Evolutionary conservation across 2,888 invertebrate genomes (phyloP), one percentile per base, ranked within the genome.

Genomic region (Agonopterix alstromeriana): DNA sequence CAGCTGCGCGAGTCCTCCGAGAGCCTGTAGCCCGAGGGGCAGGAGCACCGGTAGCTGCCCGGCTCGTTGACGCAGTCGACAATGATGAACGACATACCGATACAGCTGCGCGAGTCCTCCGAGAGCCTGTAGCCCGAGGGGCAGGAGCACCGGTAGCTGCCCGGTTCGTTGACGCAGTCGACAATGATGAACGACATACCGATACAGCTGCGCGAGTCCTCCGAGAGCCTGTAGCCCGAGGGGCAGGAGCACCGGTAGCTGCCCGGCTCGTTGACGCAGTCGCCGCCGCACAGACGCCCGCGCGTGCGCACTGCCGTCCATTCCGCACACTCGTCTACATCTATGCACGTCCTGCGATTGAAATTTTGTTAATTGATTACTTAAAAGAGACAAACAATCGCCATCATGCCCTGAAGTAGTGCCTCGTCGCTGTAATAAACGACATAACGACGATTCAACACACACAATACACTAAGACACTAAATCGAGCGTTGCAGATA

Each of bases 111-210:
- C 62, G 94, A 93, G 64, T 95, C 94, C 0, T 90, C 70, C 3
- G 92, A 92, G 0, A 98, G 85, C 8, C 93, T 90, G 82, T 94
- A 99, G 0, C 99, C 99, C 0, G 89, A 69, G 3, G 94, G 92
- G 70, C 99, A 99, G 2, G 93, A 88, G 77, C 99, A 99, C 54
- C 94, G 92, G 81, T 94, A 98, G 14, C 95, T 93, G 10, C 98
- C 98, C 84, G 95, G 95, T 42, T n/a, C 14, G 14, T 14, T 14
- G 2, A 14, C 14, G 17, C 17, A 17, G 17, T 17, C 3, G 3
- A 17, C 7, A 27, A 27, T 5, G 27, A 27, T 27, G 27, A 5
- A 7, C 27, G 27, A 10, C 38, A 42, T 76, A 96, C 97, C 98
- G 65, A 94, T 91, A 65, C 98, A 98, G 9, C 94, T 94, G 75